Evolutionary conservation across 2,888 invertebrate genomes (phyloP).

Genomic region (Lydus trimaculatus): DNA sequence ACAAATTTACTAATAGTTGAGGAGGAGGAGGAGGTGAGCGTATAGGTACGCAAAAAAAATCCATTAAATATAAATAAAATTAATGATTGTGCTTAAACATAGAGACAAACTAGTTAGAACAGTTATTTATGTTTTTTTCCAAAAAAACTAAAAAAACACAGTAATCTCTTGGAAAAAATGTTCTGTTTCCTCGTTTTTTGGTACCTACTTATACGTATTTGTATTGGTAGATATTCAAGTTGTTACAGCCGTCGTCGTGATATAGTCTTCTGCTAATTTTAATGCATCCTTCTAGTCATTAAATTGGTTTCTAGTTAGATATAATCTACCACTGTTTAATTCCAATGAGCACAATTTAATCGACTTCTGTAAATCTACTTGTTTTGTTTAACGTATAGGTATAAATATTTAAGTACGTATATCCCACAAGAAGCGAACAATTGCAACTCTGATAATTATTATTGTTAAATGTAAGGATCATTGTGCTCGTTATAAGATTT

Average conservation of each 20-base stretch:
- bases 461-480: too few relatives aligned
- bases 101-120: conserved; percentile 1
- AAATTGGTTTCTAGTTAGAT: neutral
- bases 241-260: neutral
- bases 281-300: conserved; percentile 1
- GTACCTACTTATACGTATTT: too few relatives aligned
- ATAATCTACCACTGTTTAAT: neutral
- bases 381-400: too few relatives aligned
- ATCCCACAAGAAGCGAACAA: too few relatives aligned
- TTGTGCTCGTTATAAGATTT: too few relatives aligned
- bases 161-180: too few relatives aligned
- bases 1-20: neutral
- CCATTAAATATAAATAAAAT: neutral
- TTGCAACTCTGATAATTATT: too few relatives aligned
- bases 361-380: neutral
- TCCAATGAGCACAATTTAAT: too few relatives aligned
- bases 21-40: too few relatives aligned
- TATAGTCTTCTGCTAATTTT: conserved; percentile 5
- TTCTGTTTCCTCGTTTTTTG: neutral
- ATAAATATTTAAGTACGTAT: too few relatives aligned
- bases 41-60: neutral
- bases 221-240: too few relatives aligned
- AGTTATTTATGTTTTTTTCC: neutral
- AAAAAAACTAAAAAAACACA: too few relatives aligned
- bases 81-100: neutral